Conservation (phyloP, 2,113 vertebrate species). For the Plotosus lineatus region DNA sequence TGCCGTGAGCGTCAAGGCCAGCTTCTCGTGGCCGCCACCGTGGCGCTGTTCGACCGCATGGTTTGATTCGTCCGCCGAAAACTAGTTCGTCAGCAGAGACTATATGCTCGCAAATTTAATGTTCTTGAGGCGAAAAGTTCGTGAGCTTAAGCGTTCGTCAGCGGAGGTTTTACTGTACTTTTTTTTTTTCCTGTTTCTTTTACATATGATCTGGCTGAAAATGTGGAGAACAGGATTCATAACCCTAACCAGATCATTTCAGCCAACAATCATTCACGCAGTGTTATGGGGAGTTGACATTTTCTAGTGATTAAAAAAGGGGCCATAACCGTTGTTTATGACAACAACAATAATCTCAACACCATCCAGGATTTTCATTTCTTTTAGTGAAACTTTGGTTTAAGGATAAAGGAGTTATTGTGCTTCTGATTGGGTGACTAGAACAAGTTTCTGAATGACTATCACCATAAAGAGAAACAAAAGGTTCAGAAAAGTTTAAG, state of each 20-base stretch:
- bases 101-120: too few species aligned
- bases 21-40: too few species aligned
- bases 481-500: conserved; percentile 40
- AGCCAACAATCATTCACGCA: neutral
- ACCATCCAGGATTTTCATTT: too few species aligned
- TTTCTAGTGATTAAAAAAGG: neutral
- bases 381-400: neutral
- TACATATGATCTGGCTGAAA: neutral
- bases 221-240: neutral
- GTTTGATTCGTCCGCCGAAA: too few species aligned
- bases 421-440: conserved; percentile 54
- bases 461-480: conserved; percentile 44
- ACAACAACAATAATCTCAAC: neutral
- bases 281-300: neutral
- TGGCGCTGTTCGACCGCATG: too few species aligned
- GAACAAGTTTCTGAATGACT: conserved; percentile 52
- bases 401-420: conserved; percentile 63
- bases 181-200: neutral
- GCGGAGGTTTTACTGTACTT: too few species aligned
- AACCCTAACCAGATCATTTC: neutral
- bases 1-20: too few species aligned
- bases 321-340: neutral
- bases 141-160: too few species aligned
- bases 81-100: too few species aligned
- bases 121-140: too few species aligned